phyloP scores from a whole-genome alignment of 2,113 vertebrate genomes.

The Isichthys henryi region DNA sequence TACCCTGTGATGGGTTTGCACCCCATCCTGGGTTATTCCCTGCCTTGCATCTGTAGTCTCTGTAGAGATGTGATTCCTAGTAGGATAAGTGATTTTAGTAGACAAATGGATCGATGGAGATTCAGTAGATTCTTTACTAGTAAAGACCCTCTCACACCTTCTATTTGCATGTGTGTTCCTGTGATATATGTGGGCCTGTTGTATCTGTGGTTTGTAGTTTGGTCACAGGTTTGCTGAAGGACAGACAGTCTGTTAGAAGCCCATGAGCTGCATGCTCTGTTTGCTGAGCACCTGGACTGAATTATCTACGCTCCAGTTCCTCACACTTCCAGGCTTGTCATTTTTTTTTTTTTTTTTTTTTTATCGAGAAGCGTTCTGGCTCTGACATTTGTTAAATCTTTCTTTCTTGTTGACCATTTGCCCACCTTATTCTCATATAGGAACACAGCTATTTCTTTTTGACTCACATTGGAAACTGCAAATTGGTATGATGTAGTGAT shows the following conservation, averaged over 20 bases:
- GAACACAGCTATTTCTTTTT: neutral
- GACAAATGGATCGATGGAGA: too few species aligned
- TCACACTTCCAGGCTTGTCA: neutral
- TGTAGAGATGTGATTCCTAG: too few species aligned
- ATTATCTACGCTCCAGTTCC: slow-evolving; percentile 4
- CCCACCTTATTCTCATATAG: neutral
- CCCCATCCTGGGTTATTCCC: too few species aligned
- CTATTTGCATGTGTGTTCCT: neutral
- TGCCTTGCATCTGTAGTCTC: too few species aligned
- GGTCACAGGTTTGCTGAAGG: neutral
- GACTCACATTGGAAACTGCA: neutral
- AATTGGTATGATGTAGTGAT: neutral
- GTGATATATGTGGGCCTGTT: neutral
- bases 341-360: neutral
- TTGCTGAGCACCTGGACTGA: neutral
- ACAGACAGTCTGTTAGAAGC: neutral
- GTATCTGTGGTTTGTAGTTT: neutral
- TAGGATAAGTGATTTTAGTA: too few species aligned
- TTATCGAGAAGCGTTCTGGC: neutral
- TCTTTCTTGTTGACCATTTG: neutral
- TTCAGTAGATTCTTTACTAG: neutral
- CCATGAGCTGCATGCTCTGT: neutral
- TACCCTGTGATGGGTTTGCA: too few species aligned
- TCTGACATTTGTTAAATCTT: neutral
- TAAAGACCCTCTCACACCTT: neutral